Base-by-base conservation (phyloP, 1,140 invertebrate species). In the Dinoponera quadriceps region DNA sequence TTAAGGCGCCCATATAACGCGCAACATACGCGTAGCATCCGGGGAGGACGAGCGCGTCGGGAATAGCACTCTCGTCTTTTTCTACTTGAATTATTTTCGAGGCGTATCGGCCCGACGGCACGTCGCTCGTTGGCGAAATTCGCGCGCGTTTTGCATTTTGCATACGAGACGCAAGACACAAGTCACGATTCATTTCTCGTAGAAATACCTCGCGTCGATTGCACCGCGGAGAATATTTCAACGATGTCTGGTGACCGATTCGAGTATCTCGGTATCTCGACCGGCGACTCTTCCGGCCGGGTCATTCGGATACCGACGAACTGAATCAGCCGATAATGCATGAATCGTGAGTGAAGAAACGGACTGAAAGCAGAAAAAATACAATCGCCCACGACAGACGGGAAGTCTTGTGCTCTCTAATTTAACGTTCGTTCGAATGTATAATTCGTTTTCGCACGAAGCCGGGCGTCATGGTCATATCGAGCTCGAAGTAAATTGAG, bases 131-230 rank as follows among this genome's bases (percentile, higher is more conserved):
- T 38, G 57, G 44, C 69, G 57, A 54, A 73, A 82, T 72, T 82
- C 66, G 25, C 38, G 38, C 69, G 69, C 38, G 63, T 82, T 68
- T 74, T 82, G 78, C 78, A 82, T 73, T 60, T 82, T 33, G 44
- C 38, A 82, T 60, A 49, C 38, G 33, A 77, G 62, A 54, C 33
- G 49, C 49, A 9, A 44, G 38, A 44, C n/a, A 57, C 49, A n/a
- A 44, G 75, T 69, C 54, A 69, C 63, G 65, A 69, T 57, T 78
- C 63, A 69, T 69, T 48, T 80, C 75, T 59, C 65, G 9, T 44
- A 29, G 22, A 22, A 20, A 65, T 38, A 25, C 0, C 51, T 11
- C 18, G 11, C 22, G 59, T 80, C 25, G 65, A 71, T 71, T 33
- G 33, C 38, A 9, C 18, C 51, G 18, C 22, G 33, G 44, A 48